Conservation (phyloP, 2,797 vertebrate species). For the Acanthurus leucopareius region DNA sequence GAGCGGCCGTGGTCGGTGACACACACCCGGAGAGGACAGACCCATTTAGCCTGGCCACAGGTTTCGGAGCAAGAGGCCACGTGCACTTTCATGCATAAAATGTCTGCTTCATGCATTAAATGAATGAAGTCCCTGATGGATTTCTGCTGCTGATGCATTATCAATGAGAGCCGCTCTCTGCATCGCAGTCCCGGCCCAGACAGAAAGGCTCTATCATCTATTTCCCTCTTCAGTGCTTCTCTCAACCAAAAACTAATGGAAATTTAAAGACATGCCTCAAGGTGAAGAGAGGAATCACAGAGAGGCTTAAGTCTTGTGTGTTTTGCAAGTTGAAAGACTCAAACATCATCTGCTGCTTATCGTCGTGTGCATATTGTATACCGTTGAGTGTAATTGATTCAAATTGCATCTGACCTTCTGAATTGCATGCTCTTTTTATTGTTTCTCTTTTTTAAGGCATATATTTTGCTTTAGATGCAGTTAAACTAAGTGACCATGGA, state of each 20-base stretch:
- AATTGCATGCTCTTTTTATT: constrained; percentile 11
- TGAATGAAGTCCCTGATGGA: constrained; percentile 77
- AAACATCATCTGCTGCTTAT: neutral
- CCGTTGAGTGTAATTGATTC: neutral
- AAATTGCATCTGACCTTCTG: constrained; percentile 10
- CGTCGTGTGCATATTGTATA: neutral
- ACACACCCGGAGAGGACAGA: constrained; percentile 39
- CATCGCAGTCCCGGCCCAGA: constrained; percentile 61
- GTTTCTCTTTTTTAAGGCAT: constrained; percentile 24
- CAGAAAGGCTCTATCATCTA: constrained; percentile 60
- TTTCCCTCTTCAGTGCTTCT: constrained; percentile 63
- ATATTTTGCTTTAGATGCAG: constrained; percentile 13
- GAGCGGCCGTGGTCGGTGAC: constrained; percentile 37
- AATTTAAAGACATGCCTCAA: constrained; percentile 64
- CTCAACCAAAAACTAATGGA: constrained; percentile 47
- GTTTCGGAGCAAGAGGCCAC: constrained; percentile 48
- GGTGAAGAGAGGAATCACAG: constrained; percentile 39
- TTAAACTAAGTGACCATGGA: constrained; percentile 39
- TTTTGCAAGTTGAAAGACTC: constrained; percentile 3
- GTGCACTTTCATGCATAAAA: constrained; percentile 67
- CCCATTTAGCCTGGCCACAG: constrained; percentile 54
- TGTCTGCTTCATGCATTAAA: constrained; percentile 76
- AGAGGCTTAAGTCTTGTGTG: constrained; percentile 5
- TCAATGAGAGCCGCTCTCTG: constrained; percentile 79
- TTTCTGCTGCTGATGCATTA: constrained; percentile 83